Evolutionary conservation across 2,797 vertebrate species (phyloP).

Genomic region (Myotis pilosus): DNA sequence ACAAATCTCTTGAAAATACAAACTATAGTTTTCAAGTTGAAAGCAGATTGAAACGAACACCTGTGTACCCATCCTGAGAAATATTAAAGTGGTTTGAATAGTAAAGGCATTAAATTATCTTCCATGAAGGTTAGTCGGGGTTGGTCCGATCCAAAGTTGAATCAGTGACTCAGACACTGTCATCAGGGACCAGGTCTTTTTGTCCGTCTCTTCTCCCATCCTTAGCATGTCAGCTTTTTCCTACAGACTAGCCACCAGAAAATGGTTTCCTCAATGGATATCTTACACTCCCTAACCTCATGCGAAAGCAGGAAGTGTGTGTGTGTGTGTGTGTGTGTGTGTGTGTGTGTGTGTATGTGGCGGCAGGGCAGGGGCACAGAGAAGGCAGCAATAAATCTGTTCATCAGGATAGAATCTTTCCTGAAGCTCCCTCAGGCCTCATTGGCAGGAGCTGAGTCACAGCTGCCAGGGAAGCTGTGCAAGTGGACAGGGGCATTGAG

Average conservation of each 20-base stretch:
- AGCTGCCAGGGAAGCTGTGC: not conserved
- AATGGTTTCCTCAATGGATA: not conserved
- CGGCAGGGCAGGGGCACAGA: not conserved
- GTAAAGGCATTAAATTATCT: not conserved
- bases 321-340: not conserved
- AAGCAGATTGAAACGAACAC: conserved; percentile 8
- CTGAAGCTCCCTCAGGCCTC: not conserved
- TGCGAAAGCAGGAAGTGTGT: not conserved
- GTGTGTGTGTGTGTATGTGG: no score
- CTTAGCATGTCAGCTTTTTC: not conserved
- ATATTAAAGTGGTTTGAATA: not conserved
- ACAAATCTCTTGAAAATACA: not conserved
- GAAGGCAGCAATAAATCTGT: not conserved
- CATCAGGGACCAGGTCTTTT: not conserved
- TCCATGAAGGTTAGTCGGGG: not conserved
- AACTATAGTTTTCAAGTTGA: not conserved
- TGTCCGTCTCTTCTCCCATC: not conserved
- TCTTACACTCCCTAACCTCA: not conserved
- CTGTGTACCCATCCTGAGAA: not conserved
- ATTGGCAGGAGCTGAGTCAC: not conserved
- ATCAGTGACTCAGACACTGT: not conserved
- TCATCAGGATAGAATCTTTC: not conserved
- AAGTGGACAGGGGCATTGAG: not conserved
- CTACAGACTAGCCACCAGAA: not conserved
- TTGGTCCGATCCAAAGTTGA: not conserved